Conservation (phyloP, 2,888 invertebrate species). For the Morpho helenor region DNA sequence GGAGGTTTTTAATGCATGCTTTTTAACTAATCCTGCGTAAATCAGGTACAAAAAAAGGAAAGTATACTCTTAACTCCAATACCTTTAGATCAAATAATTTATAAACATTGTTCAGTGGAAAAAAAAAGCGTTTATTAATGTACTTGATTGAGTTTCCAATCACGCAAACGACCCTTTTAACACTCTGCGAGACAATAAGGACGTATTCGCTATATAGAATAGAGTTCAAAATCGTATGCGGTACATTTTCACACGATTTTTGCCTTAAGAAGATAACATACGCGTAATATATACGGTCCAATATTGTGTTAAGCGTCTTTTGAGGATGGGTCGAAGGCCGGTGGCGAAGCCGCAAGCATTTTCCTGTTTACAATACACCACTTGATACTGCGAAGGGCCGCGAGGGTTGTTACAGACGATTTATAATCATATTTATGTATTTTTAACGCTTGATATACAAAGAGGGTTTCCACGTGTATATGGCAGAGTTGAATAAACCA, state of each 20-base stretch:
- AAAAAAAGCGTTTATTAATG: conserved; percentile 1
- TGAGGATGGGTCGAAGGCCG: conserved; percentile 17
- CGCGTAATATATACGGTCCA: neutral
- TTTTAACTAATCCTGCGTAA: too few relatives aligned
- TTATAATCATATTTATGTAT: too few relatives aligned
- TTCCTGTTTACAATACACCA: conserved; percentile 52
- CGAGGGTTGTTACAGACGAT: conserved; percentile 10
- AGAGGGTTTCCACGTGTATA: too few relatives aligned
- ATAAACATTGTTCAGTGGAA: neutral
- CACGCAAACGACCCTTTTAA: conserved; percentile 28
- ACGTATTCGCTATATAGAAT: neutral
- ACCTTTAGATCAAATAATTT: too few relatives aligned
- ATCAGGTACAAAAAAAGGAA: too few relatives aligned
- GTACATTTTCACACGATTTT: neutral
- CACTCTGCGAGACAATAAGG: neutral
- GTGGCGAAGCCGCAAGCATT: conserved; percentile 37
- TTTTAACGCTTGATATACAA: too few relatives aligned
- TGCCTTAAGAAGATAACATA: neutral
- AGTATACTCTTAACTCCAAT: too few relatives aligned
- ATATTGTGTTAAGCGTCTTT: conserved; percentile 5
- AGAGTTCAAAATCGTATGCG: conserved; percentile 8
- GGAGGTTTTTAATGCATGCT: too few relatives aligned
- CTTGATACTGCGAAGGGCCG: conserved; percentile 11
- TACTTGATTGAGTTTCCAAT: conserved; percentile 29
- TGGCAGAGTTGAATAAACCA: too few relatives aligned